Evolutionary conservation across 2,113 vertebrate genomes (phyloP).

Genomic region (Perccottus glenii): DNA sequence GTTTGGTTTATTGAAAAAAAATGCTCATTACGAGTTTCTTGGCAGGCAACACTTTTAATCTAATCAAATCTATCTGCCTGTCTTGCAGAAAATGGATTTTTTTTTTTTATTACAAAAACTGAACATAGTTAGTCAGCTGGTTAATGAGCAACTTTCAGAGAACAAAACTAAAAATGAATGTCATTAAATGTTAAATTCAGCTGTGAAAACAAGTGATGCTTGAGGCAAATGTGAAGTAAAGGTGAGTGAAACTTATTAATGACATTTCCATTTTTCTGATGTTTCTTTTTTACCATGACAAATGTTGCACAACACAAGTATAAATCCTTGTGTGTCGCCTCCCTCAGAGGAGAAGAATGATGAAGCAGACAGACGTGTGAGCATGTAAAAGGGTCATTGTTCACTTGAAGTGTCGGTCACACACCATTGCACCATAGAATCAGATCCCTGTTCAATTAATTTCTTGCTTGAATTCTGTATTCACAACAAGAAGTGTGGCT

Average conservation of each 20-base stretch:
- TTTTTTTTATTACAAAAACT: background rate
- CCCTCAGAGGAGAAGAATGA: background rate
- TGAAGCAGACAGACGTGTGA: background rate
- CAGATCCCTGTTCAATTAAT: conserved; percentile 9
- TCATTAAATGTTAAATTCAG: background rate
- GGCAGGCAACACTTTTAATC: background rate
- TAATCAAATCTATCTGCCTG: conserved; percentile 6
- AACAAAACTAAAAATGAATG: background rate
- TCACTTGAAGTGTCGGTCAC: background rate
- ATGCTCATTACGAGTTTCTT: background rate
- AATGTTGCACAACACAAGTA: background rate
- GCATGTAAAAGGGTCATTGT: background rate
- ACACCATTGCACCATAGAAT: conserved; percentile 1
- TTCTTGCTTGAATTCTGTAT: conserved; percentile 8
- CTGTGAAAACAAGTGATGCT: background rate
- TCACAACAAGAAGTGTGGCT: conserved; percentile 8
- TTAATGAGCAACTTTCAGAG: conserved; percentile 10
- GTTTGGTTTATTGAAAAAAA: conserved; percentile 1
- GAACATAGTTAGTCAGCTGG: conserved; percentile 7
- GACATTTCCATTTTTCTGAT: background rate
- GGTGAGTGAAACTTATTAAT: background rate
- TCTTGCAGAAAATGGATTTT: background rate
- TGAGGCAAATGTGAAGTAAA: background rate
- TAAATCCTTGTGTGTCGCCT: background rate
- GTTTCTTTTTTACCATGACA: background rate